Base-by-base conservation (phyloP, 2,113 vertebrate species). In the Cryptomyrus ogoouensis region DNA sequence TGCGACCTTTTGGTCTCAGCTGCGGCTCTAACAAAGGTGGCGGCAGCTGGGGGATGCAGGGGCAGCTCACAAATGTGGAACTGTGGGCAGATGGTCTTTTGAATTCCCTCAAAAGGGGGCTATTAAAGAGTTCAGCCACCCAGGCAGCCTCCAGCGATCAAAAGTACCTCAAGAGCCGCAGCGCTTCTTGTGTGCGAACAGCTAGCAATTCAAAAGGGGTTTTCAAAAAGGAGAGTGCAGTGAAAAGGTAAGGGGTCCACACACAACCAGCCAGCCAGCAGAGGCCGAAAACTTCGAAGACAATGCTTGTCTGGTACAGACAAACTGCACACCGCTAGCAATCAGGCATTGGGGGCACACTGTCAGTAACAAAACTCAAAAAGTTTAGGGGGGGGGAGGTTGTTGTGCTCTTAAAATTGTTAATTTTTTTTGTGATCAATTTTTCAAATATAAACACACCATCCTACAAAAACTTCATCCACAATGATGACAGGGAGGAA, bases 71-170 rank as follows among this genome's bases (percentile, higher is more conserved):
- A 52, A 86, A 50, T 50, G 84, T 50, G 24, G n/a, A 24, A 50
- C 84, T 50, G 50, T 19, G 35, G 49, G 85, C 85, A 87, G 85
- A 87, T 87, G 85, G 85, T 35, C 49, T 87, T 87, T 87, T 87
- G 85, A 53, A 53, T 53, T 56, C 7, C 10, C 49, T 35, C 85
- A 52, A 56, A 50, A 31, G 47, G 85, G 31, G 27, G 27, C 50
- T 15, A 53, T 87, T 53, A 52, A 87, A 87, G 15, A 46, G 85
- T 31, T 53, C 85, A 87, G 85, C 85, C 85, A 87, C 85, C 85
- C 49, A 87, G 49, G 85, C 27, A n/a, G 85, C 31, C 19, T 53
- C 15, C 27, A 56, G 47, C n/a, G 10, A 87, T 53, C 85, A 53
- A 21, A 87, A 87, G n/a, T 19, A 15, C 85, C 21, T 31, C n/a